Conservation (phyloP, 1,140 invertebrate species). For the Homalodisca vitripennis region DNA sequence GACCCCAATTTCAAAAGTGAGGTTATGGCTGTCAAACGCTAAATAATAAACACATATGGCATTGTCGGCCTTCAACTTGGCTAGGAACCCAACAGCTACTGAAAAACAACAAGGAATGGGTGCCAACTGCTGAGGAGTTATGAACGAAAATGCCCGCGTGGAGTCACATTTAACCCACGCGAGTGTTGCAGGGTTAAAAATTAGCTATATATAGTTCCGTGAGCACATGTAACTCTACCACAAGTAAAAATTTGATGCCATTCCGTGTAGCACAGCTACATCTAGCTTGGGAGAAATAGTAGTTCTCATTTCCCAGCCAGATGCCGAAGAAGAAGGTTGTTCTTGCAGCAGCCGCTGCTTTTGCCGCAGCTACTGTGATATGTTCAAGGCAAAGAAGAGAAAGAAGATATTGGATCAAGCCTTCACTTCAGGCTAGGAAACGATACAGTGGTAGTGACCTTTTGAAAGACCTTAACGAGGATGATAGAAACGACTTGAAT, state of each 20-base stretch:
- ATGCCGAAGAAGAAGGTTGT: no score
- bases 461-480: slow-evolving; percentile 28
- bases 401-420: slow-evolving; percentile 26
- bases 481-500: slow-evolving; percentile 16
- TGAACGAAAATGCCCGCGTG: not conserved
- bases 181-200: not conserved
- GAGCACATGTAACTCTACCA: no score
- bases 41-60: not conserved
- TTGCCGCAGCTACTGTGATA: slow-evolving; percentile 17
- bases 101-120: not conserved
- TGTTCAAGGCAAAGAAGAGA: slow-evolving; percentile 17
- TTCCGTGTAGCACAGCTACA: no score
- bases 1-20: not conserved
- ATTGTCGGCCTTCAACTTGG: not conserved
- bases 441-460: slow-evolving; percentile 26
- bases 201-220: no score
- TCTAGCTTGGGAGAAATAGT: no score
- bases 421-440: slow-evolving; percentile 21
- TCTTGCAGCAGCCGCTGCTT: no score
- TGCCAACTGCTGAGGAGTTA: not conserved
- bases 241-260: no score
- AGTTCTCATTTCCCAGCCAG: no score
- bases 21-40: not conserved
- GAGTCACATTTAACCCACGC: not conserved
- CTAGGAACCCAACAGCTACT: not conserved